Evolutionary conservation across 1,140 invertebrate genomes (phyloP).

Genomic region (Gonioctena quinquepunctata): DNA sequence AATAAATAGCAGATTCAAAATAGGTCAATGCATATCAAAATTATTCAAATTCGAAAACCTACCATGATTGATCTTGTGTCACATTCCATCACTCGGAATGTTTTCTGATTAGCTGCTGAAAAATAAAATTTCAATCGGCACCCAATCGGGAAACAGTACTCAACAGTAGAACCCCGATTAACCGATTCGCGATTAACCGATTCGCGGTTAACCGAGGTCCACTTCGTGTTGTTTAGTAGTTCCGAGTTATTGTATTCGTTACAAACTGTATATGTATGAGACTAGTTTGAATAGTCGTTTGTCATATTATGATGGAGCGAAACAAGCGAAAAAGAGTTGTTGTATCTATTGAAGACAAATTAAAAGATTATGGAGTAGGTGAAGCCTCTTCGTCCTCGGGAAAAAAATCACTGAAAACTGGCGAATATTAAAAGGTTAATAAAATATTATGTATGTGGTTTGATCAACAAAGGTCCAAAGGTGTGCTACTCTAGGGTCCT

Average conservation of each 20-base stretch:
- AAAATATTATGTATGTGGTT: conserved; percentile 15
- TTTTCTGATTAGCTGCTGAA: too few relatives aligned
- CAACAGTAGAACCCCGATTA: not conserved
- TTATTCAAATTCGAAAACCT: too few relatives aligned
- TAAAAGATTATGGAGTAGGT: conserved; percentile 13
- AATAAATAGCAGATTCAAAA: too few relatives aligned
- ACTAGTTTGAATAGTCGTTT: not conserved
- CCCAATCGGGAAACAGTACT: too few relatives aligned
- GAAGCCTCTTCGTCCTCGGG: not conserved
- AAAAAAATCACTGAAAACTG: conserved; percentile 8
- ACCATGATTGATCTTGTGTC: too few relatives aligned
- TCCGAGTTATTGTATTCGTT: not conserved
- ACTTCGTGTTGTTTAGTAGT: not conserved
- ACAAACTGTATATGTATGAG: not conserved
- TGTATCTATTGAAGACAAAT: conserved; percentile 12
- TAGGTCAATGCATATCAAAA: too few relatives aligned
- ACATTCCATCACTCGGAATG: too few relatives aligned
- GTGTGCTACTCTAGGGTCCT: conserved; percentile 4
- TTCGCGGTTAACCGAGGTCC: not conserved
- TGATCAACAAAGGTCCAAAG: conserved; percentile 3
- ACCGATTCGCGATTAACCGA: not conserved
- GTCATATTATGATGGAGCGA: not conserved
- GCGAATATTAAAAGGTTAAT: conserved; percentile 11
- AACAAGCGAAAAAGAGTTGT: conserved; percentile 15
- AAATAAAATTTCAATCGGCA: too few relatives aligned